Evolutionary conservation across 2,113 vertebrate species (phyloP).

Genomic region (Sus scrofa): DNA sequence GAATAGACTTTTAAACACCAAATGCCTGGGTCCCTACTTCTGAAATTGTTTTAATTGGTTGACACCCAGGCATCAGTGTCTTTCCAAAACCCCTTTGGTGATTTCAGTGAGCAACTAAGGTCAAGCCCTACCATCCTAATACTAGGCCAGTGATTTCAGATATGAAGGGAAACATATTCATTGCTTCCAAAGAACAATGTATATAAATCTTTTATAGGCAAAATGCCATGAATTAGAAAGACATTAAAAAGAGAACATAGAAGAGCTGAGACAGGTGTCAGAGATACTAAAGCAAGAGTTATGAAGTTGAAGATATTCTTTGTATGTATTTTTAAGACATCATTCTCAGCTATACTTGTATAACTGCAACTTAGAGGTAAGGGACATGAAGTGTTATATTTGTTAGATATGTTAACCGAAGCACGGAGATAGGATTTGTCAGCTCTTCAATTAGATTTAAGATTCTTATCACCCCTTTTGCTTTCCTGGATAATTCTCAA

Average conservation of each 20-base stretch:
- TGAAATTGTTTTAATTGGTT: neutral
- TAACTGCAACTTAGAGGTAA: slow-evolving; percentile 42
- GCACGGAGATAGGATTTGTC: neutral
- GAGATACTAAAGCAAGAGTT: slow-evolving; percentile 3
- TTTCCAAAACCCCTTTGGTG: slow-evolving; percentile 25
- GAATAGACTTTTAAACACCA: slow-evolving; percentile 20
- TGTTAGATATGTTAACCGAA: slow-evolving; percentile 45
- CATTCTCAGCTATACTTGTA: slow-evolving; percentile 1
- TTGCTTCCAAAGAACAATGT: slow-evolving; percentile 29
- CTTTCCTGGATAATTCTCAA: slow-evolving; percentile 18
- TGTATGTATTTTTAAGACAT: neutral
- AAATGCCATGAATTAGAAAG: slow-evolving; percentile 49
- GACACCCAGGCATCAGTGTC: neutral
- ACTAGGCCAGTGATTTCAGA: neutral
- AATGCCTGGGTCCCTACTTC: neutral
- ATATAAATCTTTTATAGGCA: slow-evolving; percentile 6
- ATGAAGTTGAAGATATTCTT: slow-evolving; percentile 9
- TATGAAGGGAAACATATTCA: slow-evolving; percentile 15
- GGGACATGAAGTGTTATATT: neutral
- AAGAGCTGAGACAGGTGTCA: slow-evolving; percentile 4
- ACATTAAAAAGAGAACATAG: slow-evolving; percentile 17
- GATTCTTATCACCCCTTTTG: slow-evolving; percentile 16
- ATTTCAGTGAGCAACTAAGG: neutral
- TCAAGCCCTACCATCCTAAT: slow-evolving; percentile 20
- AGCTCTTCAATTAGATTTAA: slow-evolving; percentile 22